These are phyloP conservation scores for Sciaenops ocellatus DNA, from an alignment of 2,797 vertebrate genomes.

Conservation along the genomic window DNA sequence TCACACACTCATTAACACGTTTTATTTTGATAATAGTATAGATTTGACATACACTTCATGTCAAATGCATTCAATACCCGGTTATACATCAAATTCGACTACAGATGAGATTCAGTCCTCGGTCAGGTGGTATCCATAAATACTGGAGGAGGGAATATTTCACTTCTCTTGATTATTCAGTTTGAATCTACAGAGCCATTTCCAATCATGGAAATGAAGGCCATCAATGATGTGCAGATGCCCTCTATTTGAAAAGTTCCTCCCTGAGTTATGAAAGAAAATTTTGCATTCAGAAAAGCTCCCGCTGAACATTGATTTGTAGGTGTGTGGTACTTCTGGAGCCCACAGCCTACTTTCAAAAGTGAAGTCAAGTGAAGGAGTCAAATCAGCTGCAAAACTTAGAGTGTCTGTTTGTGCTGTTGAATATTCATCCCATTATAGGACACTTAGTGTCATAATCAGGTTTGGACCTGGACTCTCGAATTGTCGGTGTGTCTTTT, in stretches of 20 bases:
- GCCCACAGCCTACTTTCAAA: neutral
- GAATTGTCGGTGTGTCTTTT: neutral
- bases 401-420: neutral
- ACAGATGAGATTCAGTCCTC: neutral
- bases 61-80: conserved; percentile 35
- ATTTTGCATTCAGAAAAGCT: conserved; percentile 15
- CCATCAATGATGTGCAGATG: conserved; percentile 7
- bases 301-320: conserved; percentile 9
- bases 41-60: conserved; percentile 27
- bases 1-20: conserved; percentile 22
- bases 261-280: conserved; percentile 17
- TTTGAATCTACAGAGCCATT: conserved; percentile 31
- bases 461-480: neutral
- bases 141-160: conserved; percentile 28
- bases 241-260: conserved; percentile 41
- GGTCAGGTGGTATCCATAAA: conserved; percentile 13
- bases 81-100: neutral
- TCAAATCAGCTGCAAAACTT: neutral
- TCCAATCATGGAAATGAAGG: conserved; percentile 41
- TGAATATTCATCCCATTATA: conserved; percentile 14
- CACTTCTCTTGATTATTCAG: conserved; percentile 37
- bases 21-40: conserved; percentile 27
- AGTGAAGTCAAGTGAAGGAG: neutral
- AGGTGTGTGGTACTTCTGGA: conserved; percentile 5
- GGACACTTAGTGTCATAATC: neutral